Conservation (phyloP, 1,140 invertebrate genomes). For the Goniozus legneri region DNA sequence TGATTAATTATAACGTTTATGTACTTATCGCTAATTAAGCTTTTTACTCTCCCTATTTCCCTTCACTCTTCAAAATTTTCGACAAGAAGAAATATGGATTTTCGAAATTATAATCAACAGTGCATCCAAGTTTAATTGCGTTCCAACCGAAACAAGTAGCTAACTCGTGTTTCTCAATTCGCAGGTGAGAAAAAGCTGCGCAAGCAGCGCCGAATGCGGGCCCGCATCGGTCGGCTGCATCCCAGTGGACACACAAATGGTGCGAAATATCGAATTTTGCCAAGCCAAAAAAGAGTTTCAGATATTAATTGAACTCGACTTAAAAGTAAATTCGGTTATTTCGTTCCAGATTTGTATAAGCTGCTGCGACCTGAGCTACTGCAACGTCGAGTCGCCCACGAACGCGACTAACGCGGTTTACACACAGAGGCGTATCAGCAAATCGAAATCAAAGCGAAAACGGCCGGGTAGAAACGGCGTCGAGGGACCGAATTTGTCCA, state of each 20-base stretch:
- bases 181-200: slow-evolving; percentile 64
- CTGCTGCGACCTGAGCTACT: slow-evolving; percentile 66
- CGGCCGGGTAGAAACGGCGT: slow-evolving; percentile 38
- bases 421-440: slow-evolving; percentile 43
- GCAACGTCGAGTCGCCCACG: slow-evolving; percentile 62
- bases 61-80: slow-evolving; percentile 6
- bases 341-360: slow-evolving; percentile 63
- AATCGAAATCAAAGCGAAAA: slow-evolving; percentile 45
- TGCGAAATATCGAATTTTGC: slow-evolving; percentile 52
- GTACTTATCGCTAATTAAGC: too few relatives aligned
- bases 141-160: too few relatives aligned
- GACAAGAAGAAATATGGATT: too few relatives aligned
- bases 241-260: slow-evolving; percentile 62
- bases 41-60: too few relatives aligned
- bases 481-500: slow-evolving; percentile 29
- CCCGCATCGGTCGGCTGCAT: slow-evolving; percentile 62
- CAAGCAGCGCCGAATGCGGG: slow-evolving; percentile 59
- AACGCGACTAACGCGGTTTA: slow-evolving; percentile 60
- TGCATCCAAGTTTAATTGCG: too few relatives aligned
- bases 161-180: too few relatives aligned
- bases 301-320: too few relatives aligned
- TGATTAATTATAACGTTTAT: too few relatives aligned
- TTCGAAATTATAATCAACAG: too few relatives aligned
- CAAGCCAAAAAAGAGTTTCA: too few relatives aligned
- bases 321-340: slow-evolving; percentile 48